These are phyloP conservation scores for Chelon labrosus DNA, from an alignment of 2,797 vertebrate species.

Conservation along the genomic window DNA sequence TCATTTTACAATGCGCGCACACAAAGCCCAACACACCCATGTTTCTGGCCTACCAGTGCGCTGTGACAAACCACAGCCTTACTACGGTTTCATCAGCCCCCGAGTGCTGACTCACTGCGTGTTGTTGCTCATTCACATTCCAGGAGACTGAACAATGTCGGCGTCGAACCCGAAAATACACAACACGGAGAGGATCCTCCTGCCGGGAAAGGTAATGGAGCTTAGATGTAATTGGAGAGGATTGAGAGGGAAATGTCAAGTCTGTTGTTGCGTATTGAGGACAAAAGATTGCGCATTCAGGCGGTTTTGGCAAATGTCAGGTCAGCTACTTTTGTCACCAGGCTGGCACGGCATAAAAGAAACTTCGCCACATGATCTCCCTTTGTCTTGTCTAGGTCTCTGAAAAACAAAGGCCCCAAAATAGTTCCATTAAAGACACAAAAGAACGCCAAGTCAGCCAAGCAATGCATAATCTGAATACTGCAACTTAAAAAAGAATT, in stretches of 20 bases:
- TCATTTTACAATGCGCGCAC: constrained; percentile 18
- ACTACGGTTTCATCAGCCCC: constrained; percentile 19
- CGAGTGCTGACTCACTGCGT: constrained; percentile 48
- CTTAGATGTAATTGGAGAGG: constrained; percentile 51
- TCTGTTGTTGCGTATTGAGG: constrained; percentile 44
- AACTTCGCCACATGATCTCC: constrained; percentile 18
- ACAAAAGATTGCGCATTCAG: constrained; percentile 59
- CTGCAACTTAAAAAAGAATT: neutral
- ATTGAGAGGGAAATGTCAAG: constrained; percentile 46
- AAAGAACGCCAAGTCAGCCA: neutral
- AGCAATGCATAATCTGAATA: neutral
- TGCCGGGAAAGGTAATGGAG: constrained; percentile 27
- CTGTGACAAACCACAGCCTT: constrained; percentile 25
- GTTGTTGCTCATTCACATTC: constrained; percentile 42
- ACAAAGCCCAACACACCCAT: constrained; percentile 25
- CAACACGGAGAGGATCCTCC: constrained; percentile 6
- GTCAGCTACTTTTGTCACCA: constrained; percentile 21
- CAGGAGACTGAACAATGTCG: constrained; percentile 39
- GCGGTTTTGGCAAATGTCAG: constrained; percentile 61
- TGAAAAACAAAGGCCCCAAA: neutral
- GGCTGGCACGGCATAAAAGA: constrained; percentile 16
- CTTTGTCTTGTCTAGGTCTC: neutral
- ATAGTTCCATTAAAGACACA: neutral
- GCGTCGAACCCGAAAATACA: constrained; percentile 12
- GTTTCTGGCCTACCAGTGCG: constrained; percentile 3